phyloP scores from a whole-genome alignment of 2,888 invertebrate genomes.

The Luperina nickerlii region DNA sequence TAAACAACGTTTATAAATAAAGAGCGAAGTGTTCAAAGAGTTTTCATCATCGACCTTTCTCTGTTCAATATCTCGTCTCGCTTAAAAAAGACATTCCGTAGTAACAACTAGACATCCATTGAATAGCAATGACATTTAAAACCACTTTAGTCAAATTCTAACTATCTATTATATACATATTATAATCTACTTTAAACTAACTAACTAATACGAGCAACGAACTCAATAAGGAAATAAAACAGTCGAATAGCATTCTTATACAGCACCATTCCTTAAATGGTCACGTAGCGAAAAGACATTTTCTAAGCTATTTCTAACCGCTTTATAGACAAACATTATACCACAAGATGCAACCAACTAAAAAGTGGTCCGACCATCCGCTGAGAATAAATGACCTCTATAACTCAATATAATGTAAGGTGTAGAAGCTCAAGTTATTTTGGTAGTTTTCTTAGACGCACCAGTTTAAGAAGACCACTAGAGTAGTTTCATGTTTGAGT shows the following conservation, averaged over 20 bases:
- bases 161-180: neutral
- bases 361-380: constrained; percentile 70
- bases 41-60: too few relatives aligned
- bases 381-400: constrained; percentile 56
- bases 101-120: neutral
- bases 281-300: constrained; percentile 56
- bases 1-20: too few relatives aligned
- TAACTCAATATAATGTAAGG: constrained; percentile 35
- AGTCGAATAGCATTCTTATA: constrained; percentile 9
- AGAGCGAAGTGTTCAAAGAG: too few relatives aligned
- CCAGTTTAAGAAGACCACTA: constrained; percentile 52
- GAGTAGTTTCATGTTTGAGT: neutral
- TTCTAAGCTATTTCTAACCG: constrained; percentile 56
- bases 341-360: constrained; percentile 59
- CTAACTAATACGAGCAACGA: constrained; percentile 5
- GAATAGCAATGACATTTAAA: neutral
- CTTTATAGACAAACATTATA: constrained; percentile 57
- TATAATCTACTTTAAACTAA: neutral
- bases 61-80: too few relatives aligned
- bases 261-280: constrained; percentile 39
- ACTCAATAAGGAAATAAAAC: constrained; percentile 31
- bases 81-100: neutral
- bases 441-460: constrained; percentile 34
- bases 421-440: constrained; percentile 48
- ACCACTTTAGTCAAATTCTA: neutral